These are phyloP conservation scores for Apogon hyalosoma DNA, from an alignment of 2,797 vertebrate genomes.

Conservation along the genomic window DNA sequence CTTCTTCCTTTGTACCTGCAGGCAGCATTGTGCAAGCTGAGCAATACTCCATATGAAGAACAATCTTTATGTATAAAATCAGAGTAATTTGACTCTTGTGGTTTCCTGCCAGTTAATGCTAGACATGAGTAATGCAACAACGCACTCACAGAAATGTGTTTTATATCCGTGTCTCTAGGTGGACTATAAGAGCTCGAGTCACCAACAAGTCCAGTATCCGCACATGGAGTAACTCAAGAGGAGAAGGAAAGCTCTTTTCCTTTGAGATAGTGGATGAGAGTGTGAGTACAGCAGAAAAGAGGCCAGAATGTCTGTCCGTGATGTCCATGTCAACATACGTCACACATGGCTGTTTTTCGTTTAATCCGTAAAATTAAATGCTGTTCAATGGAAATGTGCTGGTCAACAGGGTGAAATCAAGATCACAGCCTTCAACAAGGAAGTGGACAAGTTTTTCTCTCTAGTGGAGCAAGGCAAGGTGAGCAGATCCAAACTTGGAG, in stretches of 20 bases:
- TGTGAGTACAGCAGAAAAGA: constrained; percentile 82
- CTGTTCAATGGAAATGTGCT: constrained; percentile 44
- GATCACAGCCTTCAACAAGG: constrained; percentile 95
- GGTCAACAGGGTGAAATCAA: constrained; percentile 93
- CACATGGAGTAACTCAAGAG: constrained; percentile 95
- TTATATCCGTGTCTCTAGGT: constrained; percentile 78
- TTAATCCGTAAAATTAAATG: constrained; percentile 15
- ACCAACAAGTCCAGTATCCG: constrained; percentile 93
- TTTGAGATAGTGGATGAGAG: constrained; percentile 94
- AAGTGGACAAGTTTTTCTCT: constrained; percentile 95
- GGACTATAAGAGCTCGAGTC: constrained; percentile 94
- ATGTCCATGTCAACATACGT: constrained; percentile 18
- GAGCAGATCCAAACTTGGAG: constrained; percentile 56
- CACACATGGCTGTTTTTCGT: constrained; percentile 29
- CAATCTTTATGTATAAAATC: too few relatives aligned
- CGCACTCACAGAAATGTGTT: background rate
- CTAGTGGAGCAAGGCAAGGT: constrained; percentile 97
- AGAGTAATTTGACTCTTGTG: too few relatives aligned
- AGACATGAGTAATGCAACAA: background rate
- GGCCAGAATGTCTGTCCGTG: constrained; percentile 22
- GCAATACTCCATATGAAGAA: too few relatives aligned
- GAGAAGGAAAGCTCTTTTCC: constrained; percentile 95
- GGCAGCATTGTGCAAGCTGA: too few relatives aligned
- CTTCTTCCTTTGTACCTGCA: too few relatives aligned
- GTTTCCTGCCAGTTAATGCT: too few relatives aligned